Base-by-base conservation (phyloP, 2,113 vertebrate genomes). In the Sinocyclocheilus grahami region DNA sequence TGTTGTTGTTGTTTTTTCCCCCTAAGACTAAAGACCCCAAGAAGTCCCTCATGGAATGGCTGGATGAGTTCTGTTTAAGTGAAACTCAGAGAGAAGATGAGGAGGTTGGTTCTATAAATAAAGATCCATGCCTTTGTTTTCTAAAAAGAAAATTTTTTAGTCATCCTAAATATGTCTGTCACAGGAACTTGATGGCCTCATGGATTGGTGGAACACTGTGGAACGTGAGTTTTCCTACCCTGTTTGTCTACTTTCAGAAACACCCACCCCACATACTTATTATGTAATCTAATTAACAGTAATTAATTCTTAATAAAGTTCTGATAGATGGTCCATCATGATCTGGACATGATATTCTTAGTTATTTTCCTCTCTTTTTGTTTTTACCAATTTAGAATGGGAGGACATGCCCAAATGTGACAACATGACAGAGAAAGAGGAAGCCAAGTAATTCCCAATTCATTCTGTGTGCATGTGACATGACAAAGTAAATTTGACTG, bases 121-220 rank as follows among this genome's bases (percentile, higher is more conserved):
- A 11, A 39, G 33, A 42, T 67, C 16, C 27, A 65, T 46, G 20
- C 16, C 33, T 55, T 86, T 39, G 2, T 20, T 22, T 83, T 46
- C 51, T 58, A 18, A 79, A 18, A 46, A 39, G 11, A n/a, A n/a
- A 14, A 71, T 53, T 33, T 0, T 74, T 33, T 37, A 72, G 82
- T 51, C 22, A 81, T 37, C 10, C 0, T 39, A 39, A 51, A 13
- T 6, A 30, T 78, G 0, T 89, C 3, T 90, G 12, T 92, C 88
- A 53, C 83, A 95, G 94, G 92, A 93, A 87, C 77, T 88, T 85
- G 91, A 93, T 3, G 69, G 86, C 79, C 93, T 95, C 14, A 95
- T 95, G 93, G 91, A 93, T 30, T 95, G 95, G 95, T 95, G 95
- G 95, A 87, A 90, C 83, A 92, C 88, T 0, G 94, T 95, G 85